These are phyloP conservation scores for Andrena fulva DNA, from an alignment of 2,888 invertebrate genomes.

Conservation along the genomic window DNA sequence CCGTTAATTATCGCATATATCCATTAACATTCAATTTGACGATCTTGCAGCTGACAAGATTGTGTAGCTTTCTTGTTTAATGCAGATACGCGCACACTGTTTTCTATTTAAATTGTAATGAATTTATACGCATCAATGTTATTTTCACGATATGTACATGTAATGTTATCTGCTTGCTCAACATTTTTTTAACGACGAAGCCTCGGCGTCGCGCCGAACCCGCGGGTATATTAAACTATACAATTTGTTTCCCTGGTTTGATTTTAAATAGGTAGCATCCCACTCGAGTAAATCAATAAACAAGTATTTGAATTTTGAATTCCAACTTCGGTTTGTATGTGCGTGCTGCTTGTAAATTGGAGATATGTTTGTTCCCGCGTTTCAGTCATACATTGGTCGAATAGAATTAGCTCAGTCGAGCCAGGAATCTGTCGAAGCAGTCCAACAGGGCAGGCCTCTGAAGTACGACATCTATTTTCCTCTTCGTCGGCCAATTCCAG, in stretches of 20 bases:
- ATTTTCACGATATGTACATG: background rate
- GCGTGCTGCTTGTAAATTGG: too few relatives aligned
- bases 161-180: too few relatives aligned
- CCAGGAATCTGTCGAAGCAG: constrained; percentile 71
- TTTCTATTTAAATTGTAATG: too few relatives aligned
- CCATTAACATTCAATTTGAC: too few relatives aligned
- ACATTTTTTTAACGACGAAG: too few relatives aligned
- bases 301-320: too few relatives aligned
- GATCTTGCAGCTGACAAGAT: too few relatives aligned
- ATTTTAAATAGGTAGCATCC: background rate
- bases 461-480: constrained; percentile 80
- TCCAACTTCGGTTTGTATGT: too few relatives aligned
- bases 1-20: too few relatives aligned
- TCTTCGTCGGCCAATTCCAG: constrained; percentile 76
- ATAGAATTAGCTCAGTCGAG: constrained; percentile 77
- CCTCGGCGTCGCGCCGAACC: background rate
- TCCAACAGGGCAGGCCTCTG: constrained; percentile 75
- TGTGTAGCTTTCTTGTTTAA: too few relatives aligned
- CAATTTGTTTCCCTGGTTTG: background rate
- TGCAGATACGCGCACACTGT: too few relatives aligned
- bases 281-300: background rate
- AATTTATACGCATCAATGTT: too few relatives aligned
- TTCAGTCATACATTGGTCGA: constrained; percentile 79
- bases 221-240: background rate
- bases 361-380: background rate